Evolutionary conservation across 2,888 invertebrate genomes (phyloP).

Genomic region (Seira musarum): DNA sequence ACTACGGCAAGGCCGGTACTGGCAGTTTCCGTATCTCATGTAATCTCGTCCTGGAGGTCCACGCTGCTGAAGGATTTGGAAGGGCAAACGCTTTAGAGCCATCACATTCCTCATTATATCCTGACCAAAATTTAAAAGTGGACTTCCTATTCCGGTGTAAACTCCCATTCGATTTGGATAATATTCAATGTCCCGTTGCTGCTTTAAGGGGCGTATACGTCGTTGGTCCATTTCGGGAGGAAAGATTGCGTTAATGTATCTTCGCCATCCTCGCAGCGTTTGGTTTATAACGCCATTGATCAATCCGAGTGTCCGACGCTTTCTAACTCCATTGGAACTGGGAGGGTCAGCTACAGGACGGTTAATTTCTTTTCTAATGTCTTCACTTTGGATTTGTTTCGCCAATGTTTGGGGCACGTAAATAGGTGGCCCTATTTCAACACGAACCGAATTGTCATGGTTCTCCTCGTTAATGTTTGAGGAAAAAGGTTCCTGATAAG

Average conservation of each 20-base stretch:
- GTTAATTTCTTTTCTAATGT: neutral
- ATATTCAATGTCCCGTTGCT: neutral
- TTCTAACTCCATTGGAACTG: neutral
- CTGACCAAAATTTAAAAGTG: neutral
- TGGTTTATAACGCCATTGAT: neutral
- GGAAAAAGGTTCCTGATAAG: neutral
- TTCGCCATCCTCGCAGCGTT: neutral
- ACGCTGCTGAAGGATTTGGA: constrained; percentile 13
- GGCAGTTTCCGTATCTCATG: constrained; percentile 34
- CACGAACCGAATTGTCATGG: neutral
- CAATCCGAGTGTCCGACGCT: neutral
- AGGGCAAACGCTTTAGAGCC: constrained; percentile 21
- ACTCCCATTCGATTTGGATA: neutral
- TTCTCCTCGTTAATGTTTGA: neutral
- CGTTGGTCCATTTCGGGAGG: neutral
- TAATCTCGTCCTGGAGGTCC: constrained; percentile 29
- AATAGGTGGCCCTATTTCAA: neutral
- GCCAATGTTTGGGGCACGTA: neutral
- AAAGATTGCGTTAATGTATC: neutral
- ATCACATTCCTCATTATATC: neutral
- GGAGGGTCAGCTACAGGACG: neutral
- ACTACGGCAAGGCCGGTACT: constrained; percentile 49
- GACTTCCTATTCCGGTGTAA: constrained; percentile 9
- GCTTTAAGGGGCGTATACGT: neutral
- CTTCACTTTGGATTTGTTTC: neutral